Percentiles rank a stretch among this genome's conserved stretches.
phyloP scores from a whole-genome alignment of 2,888 invertebrate species.

The Syrphus vitripennis region DNA sequence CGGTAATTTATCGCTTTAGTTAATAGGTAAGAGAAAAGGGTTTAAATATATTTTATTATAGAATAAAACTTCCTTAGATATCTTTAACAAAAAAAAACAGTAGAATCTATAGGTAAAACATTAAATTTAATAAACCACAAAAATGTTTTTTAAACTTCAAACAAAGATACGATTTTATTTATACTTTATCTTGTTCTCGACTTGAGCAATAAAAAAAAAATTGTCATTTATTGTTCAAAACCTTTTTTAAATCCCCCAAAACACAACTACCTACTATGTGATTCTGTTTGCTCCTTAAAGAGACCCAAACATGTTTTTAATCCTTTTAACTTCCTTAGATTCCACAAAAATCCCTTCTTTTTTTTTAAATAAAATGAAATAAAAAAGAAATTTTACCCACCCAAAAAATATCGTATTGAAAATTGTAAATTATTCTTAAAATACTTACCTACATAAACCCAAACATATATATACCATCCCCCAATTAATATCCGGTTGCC shows the following conservation, averaged over 20 bases:
- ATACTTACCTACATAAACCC: constrained; percentile 27
- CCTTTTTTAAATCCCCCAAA: neutral
- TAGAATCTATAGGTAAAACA: neutral
- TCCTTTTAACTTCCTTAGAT: constrained; percentile 21
- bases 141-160: neutral
- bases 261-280: neutral
- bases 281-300: neutral
- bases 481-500: constrained; percentile 70
- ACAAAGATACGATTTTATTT: neutral
- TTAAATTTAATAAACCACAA: neutral
- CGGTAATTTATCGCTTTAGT: too few species aligned
- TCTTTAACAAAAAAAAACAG: too few species aligned
- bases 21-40: too few species aligned
- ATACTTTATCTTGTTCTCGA: neutral
- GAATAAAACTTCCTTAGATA: too few species aligned
- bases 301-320: constrained; percentile 37
- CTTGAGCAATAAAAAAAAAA: neutral
- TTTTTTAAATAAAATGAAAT: neutral
- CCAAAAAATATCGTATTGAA: constrained; percentile 3
- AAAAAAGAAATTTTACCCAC: constrained; percentile 6
- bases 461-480: constrained; percentile 4
- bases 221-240: constrained; percentile 24
- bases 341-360: constrained; percentile 15
- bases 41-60: too few species aligned
- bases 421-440: constrained; percentile 28